These are phyloP conservation scores for Epirrita christyi DNA, from an alignment of 2,888 invertebrate species.

Conservation along the genomic window DNA sequence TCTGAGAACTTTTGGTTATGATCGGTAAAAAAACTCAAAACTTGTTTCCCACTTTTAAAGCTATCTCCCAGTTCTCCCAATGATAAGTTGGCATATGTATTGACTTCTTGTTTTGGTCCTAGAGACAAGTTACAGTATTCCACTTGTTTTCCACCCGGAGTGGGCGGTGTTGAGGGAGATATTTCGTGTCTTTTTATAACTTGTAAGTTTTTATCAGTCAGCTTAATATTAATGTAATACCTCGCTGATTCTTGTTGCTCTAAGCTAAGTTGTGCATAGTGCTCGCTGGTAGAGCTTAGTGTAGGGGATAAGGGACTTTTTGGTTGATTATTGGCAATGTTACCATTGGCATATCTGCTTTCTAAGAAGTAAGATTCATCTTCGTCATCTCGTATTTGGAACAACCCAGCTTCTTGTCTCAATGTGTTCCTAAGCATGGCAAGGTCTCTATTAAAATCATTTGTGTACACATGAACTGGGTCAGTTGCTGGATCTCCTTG, in stretches of 20 bases:
- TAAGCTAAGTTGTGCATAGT: constrained; percentile 74
- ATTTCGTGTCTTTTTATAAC: constrained; percentile 58
- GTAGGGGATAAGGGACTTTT: constrained; percentile 70
- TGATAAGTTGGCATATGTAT: constrained; percentile 74
- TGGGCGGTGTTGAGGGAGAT: constrained; percentile 65
- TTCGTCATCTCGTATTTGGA: constrained; percentile 71
- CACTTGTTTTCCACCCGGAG: constrained; percentile 61
- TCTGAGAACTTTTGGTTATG: constrained; percentile 70
- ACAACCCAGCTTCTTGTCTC: constrained; percentile 64
- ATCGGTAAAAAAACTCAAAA: constrained; percentile 52
- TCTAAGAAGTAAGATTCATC: constrained; percentile 71
- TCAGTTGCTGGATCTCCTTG: constrained; percentile 60
- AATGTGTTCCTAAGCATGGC: constrained; percentile 71
- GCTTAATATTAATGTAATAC: constrained; percentile 75
- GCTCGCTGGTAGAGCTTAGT: constrained; percentile 74
- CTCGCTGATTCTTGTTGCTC: constrained; percentile 68
- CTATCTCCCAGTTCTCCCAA: constrained; percentile 66
- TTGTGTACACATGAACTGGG: constrained; percentile 67
- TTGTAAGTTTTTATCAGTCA: constrained; percentile 54
- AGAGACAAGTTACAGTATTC: constrained; percentile 71
- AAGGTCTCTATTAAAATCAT: constrained; percentile 75
- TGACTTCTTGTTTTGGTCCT: constrained; percentile 62
- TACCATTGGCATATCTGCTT: constrained; percentile 65
- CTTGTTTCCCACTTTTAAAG: constrained; percentile 58
- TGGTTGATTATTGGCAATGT: constrained; percentile 41